A percentile compares a stretch with the other conserved stretches of the same genome.
Evolutionary conservation across 2,888 invertebrate species (phyloP).

Genomic region (Cheilosia variabilis): DNA sequence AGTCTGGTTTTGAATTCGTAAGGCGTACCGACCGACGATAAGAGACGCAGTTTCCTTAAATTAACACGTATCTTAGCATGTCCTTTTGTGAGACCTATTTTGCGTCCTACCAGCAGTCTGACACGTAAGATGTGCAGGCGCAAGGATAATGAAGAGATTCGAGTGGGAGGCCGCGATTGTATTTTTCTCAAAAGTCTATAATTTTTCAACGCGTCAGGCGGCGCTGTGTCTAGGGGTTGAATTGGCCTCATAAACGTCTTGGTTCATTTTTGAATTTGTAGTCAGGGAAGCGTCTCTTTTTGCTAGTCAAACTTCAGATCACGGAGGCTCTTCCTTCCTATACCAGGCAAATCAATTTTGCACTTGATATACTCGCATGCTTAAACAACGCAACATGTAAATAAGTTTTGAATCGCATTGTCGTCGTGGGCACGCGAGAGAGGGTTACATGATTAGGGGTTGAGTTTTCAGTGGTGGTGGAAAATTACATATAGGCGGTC

Average conservation of each 20-base stretch:
- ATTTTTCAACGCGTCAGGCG: slow-evolving; percentile 9
- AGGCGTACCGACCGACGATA: slow-evolving; percentile 22
- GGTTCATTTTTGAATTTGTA: slow-evolving; percentile 38
- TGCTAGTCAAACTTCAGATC: slow-evolving; percentile 8
- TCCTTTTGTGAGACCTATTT: slow-evolving; percentile 29
- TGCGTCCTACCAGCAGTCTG: slow-evolving; percentile 6
- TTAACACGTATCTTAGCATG: slow-evolving; percentile 60
- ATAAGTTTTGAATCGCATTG: background rate
- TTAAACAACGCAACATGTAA: background rate
- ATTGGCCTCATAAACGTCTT: slow-evolving; percentile 7
- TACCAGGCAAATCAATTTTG: background rate
- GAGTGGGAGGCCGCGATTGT: slow-evolving; percentile 27
- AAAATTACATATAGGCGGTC: too few relatives aligned
- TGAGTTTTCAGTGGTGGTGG: too few relatives aligned
- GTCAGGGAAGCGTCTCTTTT: background rate
- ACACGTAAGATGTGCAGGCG: slow-evolving; percentile 17
- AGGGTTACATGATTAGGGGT: too few relatives aligned
- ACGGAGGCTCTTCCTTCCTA: background rate
- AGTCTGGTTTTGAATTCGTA: slow-evolving; percentile 39
- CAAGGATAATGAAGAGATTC: slow-evolving; percentile 11
- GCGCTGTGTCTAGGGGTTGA: background rate
- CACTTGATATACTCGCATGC: background rate
- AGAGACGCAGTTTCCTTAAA: slow-evolving; percentile 47
- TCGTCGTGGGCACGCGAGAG: background rate
- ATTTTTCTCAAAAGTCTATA: slow-evolving; percentile 17